Conservation (phyloP, 2,888 invertebrate genomes). For the Coremacera marginata region DNA sequence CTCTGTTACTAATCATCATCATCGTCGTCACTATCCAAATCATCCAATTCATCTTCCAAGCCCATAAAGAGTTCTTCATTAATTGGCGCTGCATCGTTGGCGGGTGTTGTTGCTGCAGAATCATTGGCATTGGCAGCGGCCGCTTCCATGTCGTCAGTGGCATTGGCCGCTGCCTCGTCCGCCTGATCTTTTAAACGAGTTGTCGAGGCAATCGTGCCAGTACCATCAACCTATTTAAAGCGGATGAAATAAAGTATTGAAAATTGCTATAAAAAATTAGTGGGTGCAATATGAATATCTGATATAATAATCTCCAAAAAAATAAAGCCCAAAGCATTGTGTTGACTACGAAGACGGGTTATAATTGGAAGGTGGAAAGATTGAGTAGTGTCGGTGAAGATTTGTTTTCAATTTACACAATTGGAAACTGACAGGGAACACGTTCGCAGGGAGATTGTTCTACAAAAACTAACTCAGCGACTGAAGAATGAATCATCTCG, state of each 20-base stretch:
- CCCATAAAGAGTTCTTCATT: constrained; percentile 93
- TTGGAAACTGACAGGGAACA: too few relatives aligned
- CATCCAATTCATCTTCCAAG: constrained; percentile 85
- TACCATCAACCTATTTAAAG: constrained; percentile 75
- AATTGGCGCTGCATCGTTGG: constrained; percentile 79
- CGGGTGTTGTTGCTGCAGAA: constrained; percentile 52
- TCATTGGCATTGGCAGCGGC: constrained; percentile 53
- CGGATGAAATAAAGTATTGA: constrained; percentile 42
- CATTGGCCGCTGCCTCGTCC: constrained; percentile 63
- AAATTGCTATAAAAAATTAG: too few relatives aligned
- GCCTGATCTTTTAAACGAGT: constrained; percentile 74
- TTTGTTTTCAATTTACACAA: too few relatives aligned
- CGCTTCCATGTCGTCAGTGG: constrained; percentile 58
- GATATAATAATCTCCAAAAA: too few relatives aligned
- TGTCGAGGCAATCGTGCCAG: constrained; percentile 79
- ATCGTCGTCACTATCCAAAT: constrained; percentile 77
- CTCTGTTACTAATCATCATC: constrained; percentile 54
- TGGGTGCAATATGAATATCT: too few relatives aligned
- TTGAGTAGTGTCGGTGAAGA: too few relatives aligned
- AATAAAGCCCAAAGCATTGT: too few relatives aligned
- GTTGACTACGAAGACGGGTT: too few relatives aligned
- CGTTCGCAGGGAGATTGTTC: too few relatives aligned
- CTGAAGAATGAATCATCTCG: too few relatives aligned
- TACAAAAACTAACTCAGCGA: too few relatives aligned
- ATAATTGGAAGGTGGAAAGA: too few relatives aligned